These are phyloP conservation scores for Cotesia chilonis DNA, from an alignment of 1,140 invertebrate species.

Conservation along the genomic window DNA sequence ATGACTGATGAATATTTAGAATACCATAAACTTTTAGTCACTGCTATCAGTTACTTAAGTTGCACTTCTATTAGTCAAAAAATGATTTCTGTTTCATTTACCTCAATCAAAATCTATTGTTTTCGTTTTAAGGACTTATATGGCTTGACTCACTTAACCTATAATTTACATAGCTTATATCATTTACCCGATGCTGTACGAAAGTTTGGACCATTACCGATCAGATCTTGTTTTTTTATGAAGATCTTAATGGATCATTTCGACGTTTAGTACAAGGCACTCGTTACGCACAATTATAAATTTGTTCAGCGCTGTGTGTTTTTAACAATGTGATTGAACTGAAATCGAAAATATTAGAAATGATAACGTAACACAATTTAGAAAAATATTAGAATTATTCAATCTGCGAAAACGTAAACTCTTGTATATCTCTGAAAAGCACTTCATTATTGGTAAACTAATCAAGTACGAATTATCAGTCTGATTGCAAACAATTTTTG, in stretches of 20 bases:
- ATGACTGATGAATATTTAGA: conserved; percentile 6
- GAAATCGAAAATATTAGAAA: neutral
- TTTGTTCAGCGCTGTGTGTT: conserved; percentile 5
- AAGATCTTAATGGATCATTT: conserved; percentile 41
- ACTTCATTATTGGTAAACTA: too few relatives aligned
- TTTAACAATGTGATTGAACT: neutral
- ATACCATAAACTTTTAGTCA: neutral
- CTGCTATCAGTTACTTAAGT: conserved; percentile 7
- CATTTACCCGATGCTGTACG: conserved; percentile 1
- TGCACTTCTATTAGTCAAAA: neutral
- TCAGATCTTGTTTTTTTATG: conserved; percentile 35
- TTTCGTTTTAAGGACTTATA: conserved; percentile 7
- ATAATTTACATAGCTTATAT: neutral
- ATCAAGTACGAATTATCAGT: too few relatives aligned
- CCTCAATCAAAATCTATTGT: neutral
- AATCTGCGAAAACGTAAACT: neutral
- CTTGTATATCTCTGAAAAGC: too few relatives aligned
- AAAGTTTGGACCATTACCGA: neutral
- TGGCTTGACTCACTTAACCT: neutral
- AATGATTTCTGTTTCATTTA: neutral
- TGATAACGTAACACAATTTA: neutral
- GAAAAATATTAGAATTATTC: neutral
- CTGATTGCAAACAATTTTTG: neutral
- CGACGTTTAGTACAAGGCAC: conserved; percentile 37
- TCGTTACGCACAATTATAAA: conserved; percentile 34